Base-by-base conservation (phyloP, 2,797 vertebrate genomes). In the Hephaestus fuliginosus region DNA sequence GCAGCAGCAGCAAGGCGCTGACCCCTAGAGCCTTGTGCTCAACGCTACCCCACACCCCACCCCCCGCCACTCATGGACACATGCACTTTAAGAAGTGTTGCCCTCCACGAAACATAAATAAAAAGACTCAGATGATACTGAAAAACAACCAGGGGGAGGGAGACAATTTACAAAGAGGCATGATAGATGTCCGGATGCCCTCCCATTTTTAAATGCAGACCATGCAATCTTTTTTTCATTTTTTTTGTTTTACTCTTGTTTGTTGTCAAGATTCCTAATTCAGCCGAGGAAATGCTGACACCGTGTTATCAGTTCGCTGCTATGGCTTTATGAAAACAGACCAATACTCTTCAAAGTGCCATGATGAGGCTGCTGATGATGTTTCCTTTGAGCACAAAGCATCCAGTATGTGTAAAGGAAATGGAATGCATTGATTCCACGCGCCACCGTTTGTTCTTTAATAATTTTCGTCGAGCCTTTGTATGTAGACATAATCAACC, bases 1-100 rank as follows among this genome's bases (percentile, higher is more conserved):
- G 91, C 75, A 81, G 89, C 82, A 81, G 69, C 78, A 85, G 86
- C 80, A 85, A 87, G 90, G 88, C 67, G 39, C 70, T 90, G 91
- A 93, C 92, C 89, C 86, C 73, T 44, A 28, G 60, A 91, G 57
- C 83, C 74, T 71, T 66, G 28, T 80, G 72, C 62, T 78, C 69
- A 33, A 48, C 36, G 20, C 22, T 46, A 60, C 1, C 25, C 53
- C 63, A 33, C 30, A 33, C 30, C 28, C 43, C 44, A 25, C 39
- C 56, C 57, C 60, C 30, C 58, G n/a, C 56, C 10, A 2, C 55
- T 13, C 46, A 12, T 33, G 20, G 63, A 76, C 52, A 61, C 69
- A 28, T 39, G 36, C 67, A 77, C 66, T 83, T 74, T 53, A 73
- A n/a, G 41, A 41, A n/a, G 14, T 5, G 43, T 57, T 68, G 39